Conservation (phyloP, 2,797 vertebrate genomes). For the Aselliscus stoliczkanus region DNA sequence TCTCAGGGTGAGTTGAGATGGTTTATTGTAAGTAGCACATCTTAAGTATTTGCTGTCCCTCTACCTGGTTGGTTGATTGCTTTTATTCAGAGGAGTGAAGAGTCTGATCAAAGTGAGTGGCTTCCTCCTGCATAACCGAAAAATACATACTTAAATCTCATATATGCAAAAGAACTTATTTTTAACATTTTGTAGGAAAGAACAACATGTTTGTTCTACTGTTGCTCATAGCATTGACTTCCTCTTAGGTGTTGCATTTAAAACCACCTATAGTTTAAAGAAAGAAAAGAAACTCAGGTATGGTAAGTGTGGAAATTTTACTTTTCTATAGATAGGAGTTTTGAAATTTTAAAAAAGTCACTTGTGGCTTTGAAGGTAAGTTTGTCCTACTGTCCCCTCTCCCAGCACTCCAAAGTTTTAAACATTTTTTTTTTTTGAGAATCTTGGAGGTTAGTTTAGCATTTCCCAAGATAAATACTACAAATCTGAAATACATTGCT, state of each 20-base stretch:
- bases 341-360: neutral
- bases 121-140: neutral
- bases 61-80: neutral
- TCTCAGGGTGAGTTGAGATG: slow-evolving; percentile 86
- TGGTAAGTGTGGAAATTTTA: neutral
- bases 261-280: neutral
- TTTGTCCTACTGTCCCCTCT: neutral
- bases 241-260: neutral
- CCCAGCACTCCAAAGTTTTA: neutral
- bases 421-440: neutral
- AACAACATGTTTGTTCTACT: neutral
- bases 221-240: neutral
- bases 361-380: neutral
- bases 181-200: neutral
- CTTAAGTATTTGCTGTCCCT: neutral
- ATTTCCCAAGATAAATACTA: neutral
- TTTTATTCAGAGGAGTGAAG: neutral
- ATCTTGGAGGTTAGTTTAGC: neutral
- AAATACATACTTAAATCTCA: neutral
- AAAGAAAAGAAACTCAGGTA: neutral
- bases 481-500: neutral
- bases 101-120: neutral
- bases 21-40: neutral
- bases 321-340: neutral
- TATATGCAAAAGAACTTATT: neutral